Base-by-base conservation (phyloP, 2,888 invertebrate genomes). In the Pachymerium ferrugineum region DNA sequence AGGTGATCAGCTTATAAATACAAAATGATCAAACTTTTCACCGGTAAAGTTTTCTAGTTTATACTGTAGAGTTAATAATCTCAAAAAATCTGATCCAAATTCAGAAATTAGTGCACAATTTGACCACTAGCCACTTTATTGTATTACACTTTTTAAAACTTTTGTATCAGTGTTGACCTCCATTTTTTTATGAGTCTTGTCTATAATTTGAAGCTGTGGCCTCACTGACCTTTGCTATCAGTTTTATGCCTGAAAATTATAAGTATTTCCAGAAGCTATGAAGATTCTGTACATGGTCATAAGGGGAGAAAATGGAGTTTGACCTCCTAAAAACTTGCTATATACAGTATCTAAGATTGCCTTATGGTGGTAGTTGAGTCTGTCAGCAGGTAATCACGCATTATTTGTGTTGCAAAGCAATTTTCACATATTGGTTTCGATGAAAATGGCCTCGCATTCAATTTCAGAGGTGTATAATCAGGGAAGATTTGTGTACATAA, bases 171-270 rank as follows among this genome's bases (percentile, higher is more conserved):
- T 62, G 28, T 28, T 62, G 62, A 28, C 62, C 62, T 62, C 62
- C 62, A 62, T 62, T 28, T 8, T 62, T 62, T 62, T 62, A 28
- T 25, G 28, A 62, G 25, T 14, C 28, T 28, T 62, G 25, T 28
- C 62, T 62, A 62, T 62, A 62, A 62, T 62, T 62, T 62, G 62
- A 62, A 62, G 28, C 28, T 62, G 62, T 62, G 62, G 62, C 62
- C 62, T 62, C 28, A 25, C 62, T 62, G 62, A 62, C 62, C 62
- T 62, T 62, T 62, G 62, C 62, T 62, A 62, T 62, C 62, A 25
- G 62, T 62, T 62, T 62, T 62, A 62, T 62, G 62, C 62, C n/a
- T 62, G 62, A 62, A 62, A 62, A 62, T 62, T 62, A 62, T n/a
- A 62, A 62, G 62, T 28, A 62, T 62, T 62, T 62, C 62, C 62